A percentile compares a stretch with the other conserved stretches of the same genome.
phyloP scores from a whole-genome alignment of 2,888 invertebrate species.

The Molorchus minor region DNA sequence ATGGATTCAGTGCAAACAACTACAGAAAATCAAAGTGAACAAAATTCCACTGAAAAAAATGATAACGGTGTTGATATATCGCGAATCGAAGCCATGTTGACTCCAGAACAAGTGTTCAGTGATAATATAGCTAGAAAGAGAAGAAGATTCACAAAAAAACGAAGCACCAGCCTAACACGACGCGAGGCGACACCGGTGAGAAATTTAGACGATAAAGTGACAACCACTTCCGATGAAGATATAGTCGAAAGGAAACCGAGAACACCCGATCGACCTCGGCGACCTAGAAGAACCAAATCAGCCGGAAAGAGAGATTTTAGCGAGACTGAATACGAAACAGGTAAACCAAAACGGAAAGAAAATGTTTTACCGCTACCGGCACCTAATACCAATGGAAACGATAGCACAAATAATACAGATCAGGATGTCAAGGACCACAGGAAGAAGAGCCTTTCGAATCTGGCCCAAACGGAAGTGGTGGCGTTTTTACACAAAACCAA shows the following conservation, averaged over 20 bases:
- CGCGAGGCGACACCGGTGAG: conserved; percentile 74
- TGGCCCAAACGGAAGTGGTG: conserved; percentile 55
- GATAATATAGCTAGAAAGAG: conserved; percentile 69
- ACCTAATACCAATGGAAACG: conserved; percentile 19
- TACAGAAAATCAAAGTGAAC: conserved; percentile 36
- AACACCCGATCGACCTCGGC: conserved; percentile 56
- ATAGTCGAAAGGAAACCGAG: conserved; percentile 47
- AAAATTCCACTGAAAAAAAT: conserved; percentile 24
- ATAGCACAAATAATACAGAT: conserved; percentile 25
- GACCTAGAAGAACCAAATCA: conserved; percentile 43
- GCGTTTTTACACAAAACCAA: conserved; percentile 57
- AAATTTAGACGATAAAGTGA: conserved; percentile 52
- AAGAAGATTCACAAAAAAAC: conserved; percentile 69
- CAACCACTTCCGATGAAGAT: conserved; percentile 60
- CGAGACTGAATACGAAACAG: conserved; percentile 39
- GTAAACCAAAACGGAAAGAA: not conserved
- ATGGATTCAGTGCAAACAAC: conserved; percentile 57
- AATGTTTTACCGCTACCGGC: too few relatives aligned
- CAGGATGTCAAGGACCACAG: conserved; percentile 29
- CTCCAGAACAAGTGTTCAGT: conserved; percentile 64
- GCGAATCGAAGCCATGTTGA: conserved; percentile 55
- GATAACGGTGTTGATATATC: conserved; percentile 42
- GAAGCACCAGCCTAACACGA: conserved; percentile 64
- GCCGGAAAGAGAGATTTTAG: conserved; percentile 28
- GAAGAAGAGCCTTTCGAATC: conserved; percentile 48